Base-by-base conservation (phyloP, 2,888 invertebrate genomes). In the Shargacucullia verbasci region DNA sequence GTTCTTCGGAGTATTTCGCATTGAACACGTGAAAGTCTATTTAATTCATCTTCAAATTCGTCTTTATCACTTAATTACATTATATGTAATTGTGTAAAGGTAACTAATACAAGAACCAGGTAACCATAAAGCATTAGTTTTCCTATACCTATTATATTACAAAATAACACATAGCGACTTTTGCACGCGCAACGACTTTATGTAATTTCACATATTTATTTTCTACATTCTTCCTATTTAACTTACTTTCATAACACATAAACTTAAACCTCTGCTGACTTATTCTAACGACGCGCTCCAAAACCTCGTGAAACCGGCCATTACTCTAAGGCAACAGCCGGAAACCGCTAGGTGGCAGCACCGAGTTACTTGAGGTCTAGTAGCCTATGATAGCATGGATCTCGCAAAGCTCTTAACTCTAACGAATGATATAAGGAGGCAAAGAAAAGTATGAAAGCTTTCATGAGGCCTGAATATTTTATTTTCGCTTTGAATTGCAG, bases 251-350 rank as follows among this genome's bases (percentile, higher is more conserved):
- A 34, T 7, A 54, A 20, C n/a, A 27, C 31, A 55, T 59, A 72
- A 39, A 50, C 67, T 0, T 10, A 34, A n/a, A 33, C 11, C 35
- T 41, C 46, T 0, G 13, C 43, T 14, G 44, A 56, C 40, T 45
- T 57, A 48, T 48, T 39, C 43, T 68, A 68, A 58, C 40, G 44
- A 54, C 14, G 49, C 41, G 52, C 56, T 55, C 15, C 44, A 14
- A 11, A 58, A 35, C 58, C 40, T 59, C 34, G 15, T 29, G 62
- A 46, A 52, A 59, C 63, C 64, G 35, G 37, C 62, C 54, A 59
- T 74, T 59, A 65, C 55, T 73, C 53, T 33, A 11, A 67, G 46
- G 56, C 54, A 62, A 62, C 61, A 47, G 33, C 41, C 39, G 59
- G 52, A 65, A 59, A n/a, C 38, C 52, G 33, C 43, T 57, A 66